phyloP scores from a whole-genome alignment of 2,797 vertebrate genomes.

The Eptatretus atami region DNA sequence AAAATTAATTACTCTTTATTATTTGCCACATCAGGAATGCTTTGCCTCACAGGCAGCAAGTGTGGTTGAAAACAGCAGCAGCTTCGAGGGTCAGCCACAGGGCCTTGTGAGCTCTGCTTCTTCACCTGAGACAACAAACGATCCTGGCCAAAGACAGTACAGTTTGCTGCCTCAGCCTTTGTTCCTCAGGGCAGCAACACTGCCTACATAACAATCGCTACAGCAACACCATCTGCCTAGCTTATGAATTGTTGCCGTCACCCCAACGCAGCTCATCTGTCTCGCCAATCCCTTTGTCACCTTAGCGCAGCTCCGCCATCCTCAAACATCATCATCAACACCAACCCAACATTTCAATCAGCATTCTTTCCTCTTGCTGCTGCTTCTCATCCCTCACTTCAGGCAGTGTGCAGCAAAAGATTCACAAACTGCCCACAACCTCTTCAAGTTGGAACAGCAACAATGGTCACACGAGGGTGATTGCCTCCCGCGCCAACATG shows the following conservation, averaged over 20 bases:
- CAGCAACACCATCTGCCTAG: too few relatives aligned
- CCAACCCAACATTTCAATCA: constrained; percentile 36
- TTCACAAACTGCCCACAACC: constrained; percentile 62
- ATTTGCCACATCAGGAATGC: too few relatives aligned
- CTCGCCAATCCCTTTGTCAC: constrained; percentile 45
- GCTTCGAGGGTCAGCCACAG: constrained; percentile 56
- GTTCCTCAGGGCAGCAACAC: constrained; percentile 41
- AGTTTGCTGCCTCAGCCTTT: constrained; percentile 71
- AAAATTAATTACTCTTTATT: too few relatives aligned
- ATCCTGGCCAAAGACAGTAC: constrained; percentile 84
- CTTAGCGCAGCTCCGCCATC: constrained; percentile 21
- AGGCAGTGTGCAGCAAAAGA: constrained; percentile 39
- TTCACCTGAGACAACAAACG: constrained; percentile 25
- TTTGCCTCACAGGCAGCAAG: constrained; percentile 26
- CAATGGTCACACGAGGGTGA: not conserved
- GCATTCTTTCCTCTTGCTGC: constrained; percentile 48
- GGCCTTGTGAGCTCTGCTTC: constrained; percentile 29
- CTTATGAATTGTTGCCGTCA: too few relatives aligned
- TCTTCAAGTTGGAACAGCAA: not conserved
- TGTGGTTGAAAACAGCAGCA: constrained; percentile 66
- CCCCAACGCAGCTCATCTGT: constrained; percentile 30
- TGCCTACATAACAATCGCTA: not conserved
- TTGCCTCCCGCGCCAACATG: not conserved
- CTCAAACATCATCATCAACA: too few relatives aligned
- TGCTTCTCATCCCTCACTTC: constrained; percentile 26